These are phyloP conservation scores for Mirounga angustirostris DNA, from an alignment of 2,113 vertebrate genomes.

Conservation along the genomic window DNA sequence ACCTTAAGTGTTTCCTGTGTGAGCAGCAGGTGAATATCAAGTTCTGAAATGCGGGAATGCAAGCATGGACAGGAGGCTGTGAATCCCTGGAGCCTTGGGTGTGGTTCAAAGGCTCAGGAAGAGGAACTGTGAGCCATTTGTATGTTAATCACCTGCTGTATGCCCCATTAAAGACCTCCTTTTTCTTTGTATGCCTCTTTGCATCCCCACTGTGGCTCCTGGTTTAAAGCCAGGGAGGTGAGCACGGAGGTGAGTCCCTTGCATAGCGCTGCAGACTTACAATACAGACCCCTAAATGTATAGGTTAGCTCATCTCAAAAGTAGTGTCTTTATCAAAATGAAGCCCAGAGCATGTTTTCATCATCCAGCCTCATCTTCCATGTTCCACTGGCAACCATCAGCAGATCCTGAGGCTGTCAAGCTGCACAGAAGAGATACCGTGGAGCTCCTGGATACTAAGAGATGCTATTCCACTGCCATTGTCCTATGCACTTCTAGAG, in stretches of 20 bases:
- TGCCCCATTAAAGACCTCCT: rapidly evolving
- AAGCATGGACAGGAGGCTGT: neutral
- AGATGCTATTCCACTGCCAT: rapidly evolving
- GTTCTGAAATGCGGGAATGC: neutral
- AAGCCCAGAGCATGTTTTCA: neutral
- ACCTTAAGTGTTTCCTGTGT: rapidly evolving
- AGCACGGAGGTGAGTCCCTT: rapidly evolving
- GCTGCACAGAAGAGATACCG: rapidly evolving
- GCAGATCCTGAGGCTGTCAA: neutral
- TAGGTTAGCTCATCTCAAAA: neutral
- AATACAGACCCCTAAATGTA: neutral
- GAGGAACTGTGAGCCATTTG: neutral
- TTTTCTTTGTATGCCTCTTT: neutral
- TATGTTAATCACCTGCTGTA: rapidly evolving
- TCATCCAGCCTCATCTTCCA: rapidly evolving
- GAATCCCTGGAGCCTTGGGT: rapidly evolving
- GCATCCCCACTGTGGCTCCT: rapidly evolving
- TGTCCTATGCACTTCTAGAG: rapidly evolving
- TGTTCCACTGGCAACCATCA: neutral
- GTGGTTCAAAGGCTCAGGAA: neutral
- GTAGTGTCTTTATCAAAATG: neutral
- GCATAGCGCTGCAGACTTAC: too few species aligned
- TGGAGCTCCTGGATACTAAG: rapidly evolving
- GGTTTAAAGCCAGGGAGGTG: neutral
- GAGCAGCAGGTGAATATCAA: rapidly evolving